A percentile compares a stretch with the other conserved stretches of the same genome.
Evolutionary conservation across 2,888 invertebrate genomes (phyloP).

Genomic region (Euproctis similis): DNA sequence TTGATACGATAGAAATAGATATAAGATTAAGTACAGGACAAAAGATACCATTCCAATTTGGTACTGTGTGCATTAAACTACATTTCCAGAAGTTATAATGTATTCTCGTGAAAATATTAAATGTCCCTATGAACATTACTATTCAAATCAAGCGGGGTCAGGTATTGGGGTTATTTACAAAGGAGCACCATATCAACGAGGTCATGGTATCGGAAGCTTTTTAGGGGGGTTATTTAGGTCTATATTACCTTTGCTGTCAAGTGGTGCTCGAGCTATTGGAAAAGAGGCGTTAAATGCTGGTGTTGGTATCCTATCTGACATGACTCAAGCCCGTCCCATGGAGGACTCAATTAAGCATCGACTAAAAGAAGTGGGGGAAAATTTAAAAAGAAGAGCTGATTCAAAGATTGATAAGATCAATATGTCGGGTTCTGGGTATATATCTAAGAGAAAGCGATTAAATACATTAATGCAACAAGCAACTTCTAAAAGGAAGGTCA

Average conservation of each 20-base stretch:
- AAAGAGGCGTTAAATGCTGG: slow-evolving; percentile 23
- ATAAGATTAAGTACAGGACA: slow-evolving; percentile 27
- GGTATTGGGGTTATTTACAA: slow-evolving; percentile 23
- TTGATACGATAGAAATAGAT: slow-evolving; percentile 29
- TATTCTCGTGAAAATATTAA: slow-evolving; percentile 7
- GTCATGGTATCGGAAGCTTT: slow-evolving; percentile 21
- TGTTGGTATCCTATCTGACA: slow-evolving; percentile 19
- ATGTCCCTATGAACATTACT: slow-evolving; percentile 20
- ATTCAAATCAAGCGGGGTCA: slow-evolving; percentile 21
- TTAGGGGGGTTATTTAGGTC: slow-evolving; percentile 19
- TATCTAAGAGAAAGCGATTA: slow-evolving; percentile 7
- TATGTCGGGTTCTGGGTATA: not conserved
- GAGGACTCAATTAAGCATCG: slow-evolving; percentile 10
- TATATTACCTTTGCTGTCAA: slow-evolving; percentile 20
- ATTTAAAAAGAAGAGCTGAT: slow-evolving; percentile 9
- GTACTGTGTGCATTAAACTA: slow-evolving; percentile 23
- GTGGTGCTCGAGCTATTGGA: slow-evolving; percentile 19
- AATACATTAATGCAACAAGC: slow-evolving; percentile 1
- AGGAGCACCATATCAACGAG: slow-evolving; percentile 14
- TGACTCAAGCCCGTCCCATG: slow-evolving; percentile 10
- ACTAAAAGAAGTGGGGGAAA: slow-evolving; percentile 13
- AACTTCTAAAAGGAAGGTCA: not conserved
- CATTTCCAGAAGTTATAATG: slow-evolving; percentile 20
- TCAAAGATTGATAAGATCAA: not conserved
- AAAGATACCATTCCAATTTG: slow-evolving; percentile 26